Evolutionary conservation across 2,113 vertebrate genomes (phyloP), one percentile per base, ranked within the genome.

Genomic region (Sarotherodon lohbergeri): DNA sequence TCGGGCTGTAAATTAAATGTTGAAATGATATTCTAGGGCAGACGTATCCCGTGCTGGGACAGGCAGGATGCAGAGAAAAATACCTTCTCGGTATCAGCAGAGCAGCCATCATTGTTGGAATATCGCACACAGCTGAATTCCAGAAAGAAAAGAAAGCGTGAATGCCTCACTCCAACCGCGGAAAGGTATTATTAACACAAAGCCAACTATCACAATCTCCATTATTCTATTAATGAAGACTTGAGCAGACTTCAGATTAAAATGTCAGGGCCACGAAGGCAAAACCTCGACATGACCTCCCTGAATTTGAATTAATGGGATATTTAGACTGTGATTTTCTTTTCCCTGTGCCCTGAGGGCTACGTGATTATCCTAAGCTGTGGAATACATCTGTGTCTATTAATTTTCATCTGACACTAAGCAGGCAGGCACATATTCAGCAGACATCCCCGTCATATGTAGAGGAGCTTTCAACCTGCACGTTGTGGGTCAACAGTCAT

Each of bases 301-400:
- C 79, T 68, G 91, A 89, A 93, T 92, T 89, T 93, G 88, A 94
- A 94, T 95, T 95, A 96, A 96, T 94, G 93, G 95, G 93, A 94
- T 93, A 94, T 95, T 95, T 95, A 92, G 95, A 90, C 86, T 48
- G 86, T 84, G 85, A 79, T 93, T 93, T 92, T 92, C 84, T 89
- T 84, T 86, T 59, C 81, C 48, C 46, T 9, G 57, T 80, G 87
- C 92, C 92, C 91, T 50, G 9, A 50, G 88, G 92, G 89, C 86
- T 81, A 17, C 13, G 13, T 90, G 92, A 95, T 95, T 94, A 95
- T 94, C 89, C 93, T 92, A 92, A 94, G 88, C 91, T 86, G 91
- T 87, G 80, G 68, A 93, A 89, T 94, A 84, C 88, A 93, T 95
- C 92, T 89, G 87, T 91, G 93, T 95, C 93, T 91, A 93, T 95